A percentile compares a stretch with the other conserved stretches of the same genome.
Conservation (phyloP, 1,140 invertebrate genomes). For the Drosophila athabasca region DNA sequence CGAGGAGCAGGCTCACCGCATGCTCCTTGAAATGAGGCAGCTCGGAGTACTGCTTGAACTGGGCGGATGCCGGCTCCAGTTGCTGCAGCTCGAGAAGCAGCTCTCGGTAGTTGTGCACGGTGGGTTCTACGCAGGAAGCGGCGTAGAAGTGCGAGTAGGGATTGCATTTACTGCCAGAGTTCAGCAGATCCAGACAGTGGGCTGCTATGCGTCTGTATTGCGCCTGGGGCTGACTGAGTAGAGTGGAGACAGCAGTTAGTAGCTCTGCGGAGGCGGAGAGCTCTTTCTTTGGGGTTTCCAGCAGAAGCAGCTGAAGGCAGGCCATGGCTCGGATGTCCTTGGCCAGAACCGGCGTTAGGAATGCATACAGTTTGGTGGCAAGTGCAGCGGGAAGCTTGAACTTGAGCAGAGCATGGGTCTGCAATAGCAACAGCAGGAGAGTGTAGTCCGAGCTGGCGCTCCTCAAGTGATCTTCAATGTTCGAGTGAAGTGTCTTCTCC, state of each 20-base stretch:
- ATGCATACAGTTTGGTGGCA: slow-evolving; percentile 1
- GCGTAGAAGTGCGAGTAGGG: slow-evolving; percentile 88
- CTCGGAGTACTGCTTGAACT: slow-evolving; percentile 85
- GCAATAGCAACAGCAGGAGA: slow-evolving; percentile 55
- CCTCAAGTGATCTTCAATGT: slow-evolving; percentile 31
- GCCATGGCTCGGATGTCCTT: slow-evolving; percentile 50
- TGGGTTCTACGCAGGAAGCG: slow-evolving; percentile 88
- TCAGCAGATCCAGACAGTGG: slow-evolving; percentile 60
- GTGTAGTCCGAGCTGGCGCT: slow-evolving; percentile 14
- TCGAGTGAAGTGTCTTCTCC: slow-evolving; percentile 26
- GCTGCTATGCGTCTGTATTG: slow-evolving; percentile 58
- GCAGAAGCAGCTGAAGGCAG: slow-evolving; percentile 51
- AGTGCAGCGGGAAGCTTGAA: slow-evolving; percentile 35
- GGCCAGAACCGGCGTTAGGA: slow-evolving; percentile 15
- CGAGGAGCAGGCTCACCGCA: slow-evolving; percentile 91
- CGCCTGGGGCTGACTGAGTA: slow-evolving; percentile 44
- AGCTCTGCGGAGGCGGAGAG: slow-evolving; percentile 5
- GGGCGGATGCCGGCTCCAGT: slow-evolving; percentile 86
- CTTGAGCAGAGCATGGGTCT: slow-evolving; percentile 61
- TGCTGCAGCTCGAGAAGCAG: slow-evolving; percentile 90
- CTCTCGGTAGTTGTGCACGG: slow-evolving; percentile 91
- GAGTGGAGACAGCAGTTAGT: slow-evolving; percentile 13
- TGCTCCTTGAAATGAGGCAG: slow-evolving; percentile 86
- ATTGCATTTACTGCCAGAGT: slow-evolving; percentile 26
- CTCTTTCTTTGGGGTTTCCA: slow-evolving; percentile 17